These are phyloP conservation scores for Limonius californicus DNA, from an alignment of 1,140 invertebrate genomes.

Conservation along the genomic window DNA sequence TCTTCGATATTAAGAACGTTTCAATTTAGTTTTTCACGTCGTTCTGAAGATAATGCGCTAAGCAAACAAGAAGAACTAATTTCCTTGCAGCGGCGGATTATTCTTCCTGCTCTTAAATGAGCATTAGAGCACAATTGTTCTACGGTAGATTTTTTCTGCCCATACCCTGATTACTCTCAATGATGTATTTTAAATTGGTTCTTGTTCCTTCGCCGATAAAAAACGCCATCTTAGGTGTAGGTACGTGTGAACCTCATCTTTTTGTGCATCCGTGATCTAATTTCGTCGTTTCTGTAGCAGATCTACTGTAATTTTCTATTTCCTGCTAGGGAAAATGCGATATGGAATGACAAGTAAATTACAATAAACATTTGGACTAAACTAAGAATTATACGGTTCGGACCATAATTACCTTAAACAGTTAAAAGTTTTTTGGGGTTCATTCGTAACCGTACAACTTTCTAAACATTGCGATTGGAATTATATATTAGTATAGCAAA, in stretches of 20 bases:
- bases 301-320: constrained; percentile 10
- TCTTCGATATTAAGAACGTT: background rate
- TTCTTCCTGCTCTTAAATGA: constrained; percentile 5
- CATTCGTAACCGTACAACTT: no score
- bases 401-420: no score
- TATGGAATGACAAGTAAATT: background rate
- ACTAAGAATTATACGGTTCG: no score
- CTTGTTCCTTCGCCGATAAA: background rate
- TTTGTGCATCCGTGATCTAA: constrained; percentile 10
- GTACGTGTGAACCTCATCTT: constrained; percentile 5
- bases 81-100: background rate
- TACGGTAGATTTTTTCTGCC: constrained; percentile 1
- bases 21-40: background rate
- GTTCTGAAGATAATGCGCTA: background rate
- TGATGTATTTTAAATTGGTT: constrained; percentile 15
- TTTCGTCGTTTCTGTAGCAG: constrained; percentile 3
- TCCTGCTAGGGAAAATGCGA: background rate
- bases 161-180: constrained; percentile 6
- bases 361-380: no score
- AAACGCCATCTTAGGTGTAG: background rate
- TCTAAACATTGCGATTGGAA: no score
- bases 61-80: background rate
- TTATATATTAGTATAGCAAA: no score
- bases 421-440: no score
- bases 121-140: constrained; percentile 7